These are phyloP conservation scores for Troilus luridus DNA, from an alignment of 2,888 invertebrate species.

Conservation along the genomic window DNA sequence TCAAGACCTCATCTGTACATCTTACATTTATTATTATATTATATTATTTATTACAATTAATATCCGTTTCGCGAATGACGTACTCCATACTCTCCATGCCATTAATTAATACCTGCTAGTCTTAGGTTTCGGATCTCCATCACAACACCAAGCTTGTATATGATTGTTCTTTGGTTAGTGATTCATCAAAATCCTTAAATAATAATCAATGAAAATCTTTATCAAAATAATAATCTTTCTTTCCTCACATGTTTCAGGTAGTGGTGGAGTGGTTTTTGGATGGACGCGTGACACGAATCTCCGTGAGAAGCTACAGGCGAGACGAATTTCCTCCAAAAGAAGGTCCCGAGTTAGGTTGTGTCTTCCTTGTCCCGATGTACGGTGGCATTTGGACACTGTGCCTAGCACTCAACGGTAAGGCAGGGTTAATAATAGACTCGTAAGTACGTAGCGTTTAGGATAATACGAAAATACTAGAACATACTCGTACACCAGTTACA, in stretches of 20 bases:
- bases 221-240: too few species aligned
- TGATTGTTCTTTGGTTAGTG: too few species aligned
- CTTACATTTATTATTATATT: too few species aligned
- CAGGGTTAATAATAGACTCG: background rate
- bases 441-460: background rate
- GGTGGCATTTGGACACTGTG: conserved; percentile 94
- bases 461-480: background rate
- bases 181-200: too few species aligned
- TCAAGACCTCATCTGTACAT: too few species aligned
- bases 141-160: too few species aligned
- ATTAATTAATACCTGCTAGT: too few species aligned
- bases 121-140: too few species aligned
- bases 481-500: background rate
- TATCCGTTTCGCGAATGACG: too few species aligned
- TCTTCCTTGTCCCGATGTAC: conserved; percentile 87
- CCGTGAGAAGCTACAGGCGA: conserved; percentile 66
- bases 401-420: conserved; percentile 82
- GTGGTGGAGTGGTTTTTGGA: conserved; percentile 82
- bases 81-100: too few species aligned
- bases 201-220: too few species aligned
- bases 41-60: too few species aligned
- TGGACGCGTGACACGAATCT: conserved; percentile 79
- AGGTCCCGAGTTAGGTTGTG: conserved; percentile 69
- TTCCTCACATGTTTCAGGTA: conserved; percentile 59
- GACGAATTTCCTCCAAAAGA: conserved; percentile 16